Evolutionary conservation across 2,113 vertebrate genomes (phyloP), one percentile per base, ranked within the genome.

Genomic region (Hydropotes inermis): DNA sequence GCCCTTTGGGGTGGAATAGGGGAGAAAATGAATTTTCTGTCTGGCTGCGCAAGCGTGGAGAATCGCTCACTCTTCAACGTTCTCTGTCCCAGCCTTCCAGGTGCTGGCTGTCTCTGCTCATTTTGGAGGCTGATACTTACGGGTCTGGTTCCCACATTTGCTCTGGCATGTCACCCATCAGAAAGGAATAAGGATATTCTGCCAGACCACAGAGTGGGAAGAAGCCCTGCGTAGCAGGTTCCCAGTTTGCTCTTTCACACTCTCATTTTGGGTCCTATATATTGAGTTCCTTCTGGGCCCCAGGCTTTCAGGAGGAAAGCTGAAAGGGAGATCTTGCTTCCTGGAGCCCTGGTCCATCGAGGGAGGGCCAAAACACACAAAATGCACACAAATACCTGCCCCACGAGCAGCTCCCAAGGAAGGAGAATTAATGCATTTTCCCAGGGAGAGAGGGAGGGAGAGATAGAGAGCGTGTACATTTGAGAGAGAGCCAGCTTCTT

Each of bases 201-300:
- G 15, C 54, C 23, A 60, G 14, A 10, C 27, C 43, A 19, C 28
- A 58, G 58, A 21, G 21, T 0, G 0, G n/a, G 84, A 7, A 28
- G 89, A 76, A 58, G 47, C 9, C 50, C n/a, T 50, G 67, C 9
- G 23, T 11, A 58, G 60, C 21, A 45, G 78, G 54, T 55, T 43
- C 27, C 57, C 16, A 11, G 17, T 84, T 70, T 84, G 21, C 7
- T 43, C 19, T 94, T 88, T 43, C 16, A 81, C 33, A 39, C 27
- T 84, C 14, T 78, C 19, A 58, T 16, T 45, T 2, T 91, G 52
- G 30, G 25, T n/a, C 45, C 30, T 14, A 3, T 61, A 33, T 27
- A 43, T 33, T 15, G 14, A 36, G n/a, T 21, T 33, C 57, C 61
- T 13, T 27, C 12, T 17, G 43, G 36, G 23, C 16, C 28, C 4